Conservation (phyloP, 1,140 invertebrate genomes). For the Diachasma alloeum region DNA sequence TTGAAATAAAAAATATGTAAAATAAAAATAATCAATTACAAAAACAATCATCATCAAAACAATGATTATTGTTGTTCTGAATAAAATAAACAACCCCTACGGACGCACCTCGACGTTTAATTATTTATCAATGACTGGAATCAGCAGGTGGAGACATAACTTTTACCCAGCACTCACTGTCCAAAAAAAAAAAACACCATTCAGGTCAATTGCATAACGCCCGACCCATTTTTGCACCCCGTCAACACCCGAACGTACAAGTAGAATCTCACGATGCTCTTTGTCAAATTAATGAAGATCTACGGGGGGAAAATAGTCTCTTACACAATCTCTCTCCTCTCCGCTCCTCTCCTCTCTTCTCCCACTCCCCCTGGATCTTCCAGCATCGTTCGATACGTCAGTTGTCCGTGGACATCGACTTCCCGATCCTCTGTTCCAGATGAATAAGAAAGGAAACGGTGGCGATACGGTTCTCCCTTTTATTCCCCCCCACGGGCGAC, state of each 20-base stretch:
- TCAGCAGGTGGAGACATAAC: conserved; percentile 6
- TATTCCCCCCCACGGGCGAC: neutral
- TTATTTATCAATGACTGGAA: conserved; percentile 11
- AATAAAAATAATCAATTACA: too few relatives aligned
- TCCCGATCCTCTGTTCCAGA: neutral
- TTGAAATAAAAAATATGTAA: too few relatives aligned
- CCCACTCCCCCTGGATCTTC: too few relatives aligned
- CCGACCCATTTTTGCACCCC: conserved; percentile 2
- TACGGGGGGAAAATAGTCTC: neutral
- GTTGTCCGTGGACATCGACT: neutral
- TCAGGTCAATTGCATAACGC: conserved; percentile 14
- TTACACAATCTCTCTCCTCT: neutral
- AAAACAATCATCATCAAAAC: too few relatives aligned
- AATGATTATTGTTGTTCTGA: too few relatives aligned
- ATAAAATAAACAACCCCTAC: too few relatives aligned
- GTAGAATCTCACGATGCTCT: conserved; percentile 13
- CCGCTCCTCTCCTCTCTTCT: neutral
- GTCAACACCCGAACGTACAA: neutral
- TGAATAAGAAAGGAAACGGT: conserved; percentile 2
- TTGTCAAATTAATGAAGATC: conserved; percentile 33
- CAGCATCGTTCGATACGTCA: too few relatives aligned
- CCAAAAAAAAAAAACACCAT: neutral
- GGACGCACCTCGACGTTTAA: too few relatives aligned
- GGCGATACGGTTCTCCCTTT: neutral
- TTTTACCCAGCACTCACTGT: conserved; percentile 14